phyloP scores from a whole-genome alignment of 2,888 invertebrate genomes.

The Dryobotodes eremita region DNA sequence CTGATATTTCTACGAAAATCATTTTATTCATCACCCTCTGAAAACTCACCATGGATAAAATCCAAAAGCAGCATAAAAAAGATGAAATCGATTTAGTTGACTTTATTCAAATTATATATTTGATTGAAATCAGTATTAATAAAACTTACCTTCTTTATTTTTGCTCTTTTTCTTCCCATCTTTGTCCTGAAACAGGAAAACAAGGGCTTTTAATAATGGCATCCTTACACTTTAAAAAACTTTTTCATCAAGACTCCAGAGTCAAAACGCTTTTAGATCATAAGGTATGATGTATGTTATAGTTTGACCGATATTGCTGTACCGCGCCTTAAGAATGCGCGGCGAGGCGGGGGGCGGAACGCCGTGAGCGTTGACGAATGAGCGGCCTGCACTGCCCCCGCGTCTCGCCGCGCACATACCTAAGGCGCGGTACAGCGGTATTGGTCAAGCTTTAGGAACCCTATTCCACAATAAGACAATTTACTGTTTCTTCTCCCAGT shows the following conservation, averaged over 20 bases:
- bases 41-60: conserved; percentile 71
- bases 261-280: background rate
- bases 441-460: too few relatives aligned
- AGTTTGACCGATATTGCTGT: too few relatives aligned
- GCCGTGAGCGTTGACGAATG: too few relatives aligned
- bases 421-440: too few relatives aligned
- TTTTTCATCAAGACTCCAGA: background rate
- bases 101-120: conserved; percentile 21
- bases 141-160: conserved; percentile 96
- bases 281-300: too few relatives aligned
- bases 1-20: background rate
- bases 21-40: conserved; percentile 18
- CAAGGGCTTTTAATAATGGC: background rate
- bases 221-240: background rate
- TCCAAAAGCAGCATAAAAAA: conserved; percentile 72
- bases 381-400: too few relatives aligned
- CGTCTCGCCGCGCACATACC: too few relatives aligned
- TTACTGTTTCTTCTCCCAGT: too few relatives aligned
- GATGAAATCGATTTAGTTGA: conserved; percentile 62
- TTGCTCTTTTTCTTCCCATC: conserved; percentile 96
- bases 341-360: too few relatives aligned
- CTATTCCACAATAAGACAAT: too few relatives aligned
- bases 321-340: too few relatives aligned
- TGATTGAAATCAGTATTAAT: conserved; percentile 21
- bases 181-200: conserved; percentile 93